These are phyloP conservation scores for Baronia brevicornis DNA, from an alignment of 2,888 invertebrate species.

Conservation along the genomic window DNA sequence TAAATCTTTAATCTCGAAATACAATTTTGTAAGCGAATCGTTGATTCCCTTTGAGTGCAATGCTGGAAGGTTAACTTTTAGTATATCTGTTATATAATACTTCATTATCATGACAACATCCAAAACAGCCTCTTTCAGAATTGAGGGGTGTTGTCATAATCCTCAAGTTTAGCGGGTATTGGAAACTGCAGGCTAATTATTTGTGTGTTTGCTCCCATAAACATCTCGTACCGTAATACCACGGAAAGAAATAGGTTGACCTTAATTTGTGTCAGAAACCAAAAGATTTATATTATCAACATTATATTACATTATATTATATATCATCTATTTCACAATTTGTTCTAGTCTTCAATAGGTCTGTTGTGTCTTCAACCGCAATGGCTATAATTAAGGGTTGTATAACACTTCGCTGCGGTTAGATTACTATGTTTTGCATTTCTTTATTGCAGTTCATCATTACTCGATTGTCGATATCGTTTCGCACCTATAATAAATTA, in stretches of 20 bases:
- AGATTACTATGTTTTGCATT: conserved; percentile 43
- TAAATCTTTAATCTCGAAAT: conserved; percentile 29
- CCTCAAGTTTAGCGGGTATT: too few relatives aligned
- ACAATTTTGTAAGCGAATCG: conserved; percentile 39
- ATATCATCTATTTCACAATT: conserved; percentile 36
- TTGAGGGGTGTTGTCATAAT: too few relatives aligned
- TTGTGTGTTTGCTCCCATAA: too few relatives aligned
- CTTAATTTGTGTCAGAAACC: too few relatives aligned
- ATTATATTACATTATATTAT: conserved; percentile 16
- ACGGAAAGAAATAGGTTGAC: too few relatives aligned
- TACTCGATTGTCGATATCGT: conserved; percentile 41
- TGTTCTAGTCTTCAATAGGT: too few relatives aligned
- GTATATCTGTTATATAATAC: too few relatives aligned
- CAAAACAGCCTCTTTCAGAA: too few relatives aligned
- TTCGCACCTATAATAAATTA: conserved; percentile 32
- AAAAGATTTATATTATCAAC: too few relatives aligned
- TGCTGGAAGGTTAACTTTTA: conserved; percentile 30
- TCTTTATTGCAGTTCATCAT: conserved; percentile 30
- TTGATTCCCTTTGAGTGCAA: conserved; percentile 32
- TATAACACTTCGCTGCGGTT: conserved; percentile 41
- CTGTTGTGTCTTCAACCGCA: conserved; percentile 39
- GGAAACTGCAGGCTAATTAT: too few relatives aligned
- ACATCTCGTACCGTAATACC: too few relatives aligned
- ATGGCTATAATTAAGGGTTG: conserved; percentile 46
- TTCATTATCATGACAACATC: too few relatives aligned